Percentiles rank a stretch among this genome's conserved stretches.
Conservation (phyloP, 2,888 invertebrate species). For the Operophtera brumata region DNA sequence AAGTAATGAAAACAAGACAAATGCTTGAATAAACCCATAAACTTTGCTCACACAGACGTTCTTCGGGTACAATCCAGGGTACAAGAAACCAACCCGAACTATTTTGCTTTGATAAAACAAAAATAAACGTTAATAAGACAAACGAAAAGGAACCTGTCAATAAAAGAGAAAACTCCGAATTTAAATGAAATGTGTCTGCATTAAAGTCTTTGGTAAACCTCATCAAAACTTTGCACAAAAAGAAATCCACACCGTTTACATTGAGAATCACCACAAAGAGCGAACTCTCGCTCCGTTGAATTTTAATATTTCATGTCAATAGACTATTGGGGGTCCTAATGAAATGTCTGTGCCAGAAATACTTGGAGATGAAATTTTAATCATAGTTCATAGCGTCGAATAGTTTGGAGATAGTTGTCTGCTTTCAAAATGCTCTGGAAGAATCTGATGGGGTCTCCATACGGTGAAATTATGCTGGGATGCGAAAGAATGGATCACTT, state of each 20-base stretch:
- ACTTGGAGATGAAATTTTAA: constrained; percentile 32
- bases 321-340: constrained; percentile 26
- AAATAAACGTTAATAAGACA: too few species aligned
- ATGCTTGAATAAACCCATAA: too few species aligned
- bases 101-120: too few species aligned
- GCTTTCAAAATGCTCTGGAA: constrained; percentile 2
- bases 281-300: constrained; percentile 27
- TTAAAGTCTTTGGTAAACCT: constrained; percentile 1
- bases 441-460: background rate
- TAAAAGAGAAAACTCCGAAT: background rate
- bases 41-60: too few species aligned
- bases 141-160: background rate
- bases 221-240: constrained; percentile 16
- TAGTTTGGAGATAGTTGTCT: constrained; percentile 28
- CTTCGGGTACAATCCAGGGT: too few species aligned
- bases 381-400: constrained; percentile 24
- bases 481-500: background rate
- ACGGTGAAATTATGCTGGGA: background rate
- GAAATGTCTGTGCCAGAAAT: constrained; percentile 30
- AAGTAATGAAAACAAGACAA: too few species aligned
- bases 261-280: constrained; percentile 23
- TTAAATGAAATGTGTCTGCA: background rate
- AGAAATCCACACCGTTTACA: constrained; percentile 22
- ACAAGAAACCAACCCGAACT: too few species aligned
- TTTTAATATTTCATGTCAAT: constrained; percentile 41